Evolutionary conservation across 1,140 invertebrate genomes (phyloP), one percentile per base, ranked within the genome.

Genomic region (Pogonomyrmex californicus): DNA sequence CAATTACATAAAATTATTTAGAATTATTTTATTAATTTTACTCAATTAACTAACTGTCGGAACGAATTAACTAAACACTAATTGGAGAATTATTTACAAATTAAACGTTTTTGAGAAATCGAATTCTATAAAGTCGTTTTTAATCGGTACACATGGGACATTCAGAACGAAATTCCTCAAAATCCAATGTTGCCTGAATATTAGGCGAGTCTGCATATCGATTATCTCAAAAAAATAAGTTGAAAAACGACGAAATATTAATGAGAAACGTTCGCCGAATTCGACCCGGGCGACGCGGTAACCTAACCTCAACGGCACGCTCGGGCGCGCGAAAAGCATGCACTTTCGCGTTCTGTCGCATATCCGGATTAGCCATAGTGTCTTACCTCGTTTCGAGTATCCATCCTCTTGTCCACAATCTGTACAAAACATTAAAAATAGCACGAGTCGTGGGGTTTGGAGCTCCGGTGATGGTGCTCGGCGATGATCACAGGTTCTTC

Each of bases 361-460:
- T 1, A 10, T 6, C 2, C 44, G 44, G 4, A 7, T 30, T 6
- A 23, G 6, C 12, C 2, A 7, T 6, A 9, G 58, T 30, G 75
- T 86, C 90, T 14, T 87, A 92, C 92, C 91, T 92, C 88, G 81
- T 89, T 91, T 88, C 60, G 81, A 68, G 88, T 68, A 86, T 90
- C 92, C 92, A 92, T 93, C 71, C 83, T 91, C 77, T 89, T 71
- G 73, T 92, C 89, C 88, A 87, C 87, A 73, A 79, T 71, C 54
- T 87, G 73, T 88, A 85, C 86, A 91, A 88, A 89, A 92, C 90
- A 92, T 93, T 91, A 92, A 92, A 92, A 87, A 90, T 49, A 54
- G 77, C 86, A 89, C 73, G 88, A 68, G 62, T 86, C 87, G 76
- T 77, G 70, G 88, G 89, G 86, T 90, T 88, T 87, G 88, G 86